Evolutionary conservation across 1,140 invertebrate species (phyloP).

Genomic region (Drosophila teissieri): DNA sequence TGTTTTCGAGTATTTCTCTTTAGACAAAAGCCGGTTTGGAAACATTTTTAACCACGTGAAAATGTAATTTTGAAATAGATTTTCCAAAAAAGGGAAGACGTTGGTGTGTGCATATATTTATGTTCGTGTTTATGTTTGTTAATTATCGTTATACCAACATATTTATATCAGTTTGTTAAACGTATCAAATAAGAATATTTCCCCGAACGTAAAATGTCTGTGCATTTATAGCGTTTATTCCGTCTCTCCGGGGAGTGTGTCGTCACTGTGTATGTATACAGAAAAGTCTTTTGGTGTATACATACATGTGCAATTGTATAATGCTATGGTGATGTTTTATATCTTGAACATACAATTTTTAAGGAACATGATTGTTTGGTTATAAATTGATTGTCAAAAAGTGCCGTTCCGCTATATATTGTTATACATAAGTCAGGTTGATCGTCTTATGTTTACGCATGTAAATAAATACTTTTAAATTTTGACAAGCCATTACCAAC

Average conservation of each 20-base stretch:
- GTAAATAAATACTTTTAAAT: no score
- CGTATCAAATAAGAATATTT: neutral
- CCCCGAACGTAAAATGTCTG: neutral
- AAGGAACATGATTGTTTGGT: neutral
- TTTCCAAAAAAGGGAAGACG: neutral
- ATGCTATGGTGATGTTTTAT: slow-evolving; percentile 23
- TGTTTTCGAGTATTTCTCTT: slow-evolving; percentile 1
- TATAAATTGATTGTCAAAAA: neutral
- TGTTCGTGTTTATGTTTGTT: neutral
- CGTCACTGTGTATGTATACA: slow-evolving; percentile 64
- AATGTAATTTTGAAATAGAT: slow-evolving; percentile 19
- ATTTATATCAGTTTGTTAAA: neutral
- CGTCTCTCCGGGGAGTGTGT: slow-evolving; percentile 3
- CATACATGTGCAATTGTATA: slow-evolving; percentile 27
- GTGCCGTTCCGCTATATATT: no score
- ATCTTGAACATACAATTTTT: slow-evolving; percentile 2
- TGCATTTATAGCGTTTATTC: neutral
- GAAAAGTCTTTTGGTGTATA: slow-evolving; percentile 41
- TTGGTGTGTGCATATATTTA: neutral
- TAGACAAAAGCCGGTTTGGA: slow-evolving; percentile 8
- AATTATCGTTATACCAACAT: neutral
- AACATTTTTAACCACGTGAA: slow-evolving; percentile 20
- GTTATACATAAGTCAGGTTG: no score
- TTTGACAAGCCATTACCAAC: no score
- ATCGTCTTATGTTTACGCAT: no score